Base-by-base conservation (phyloP, 2,113 vertebrate genomes). In the Anhinga anhinga region DNA sequence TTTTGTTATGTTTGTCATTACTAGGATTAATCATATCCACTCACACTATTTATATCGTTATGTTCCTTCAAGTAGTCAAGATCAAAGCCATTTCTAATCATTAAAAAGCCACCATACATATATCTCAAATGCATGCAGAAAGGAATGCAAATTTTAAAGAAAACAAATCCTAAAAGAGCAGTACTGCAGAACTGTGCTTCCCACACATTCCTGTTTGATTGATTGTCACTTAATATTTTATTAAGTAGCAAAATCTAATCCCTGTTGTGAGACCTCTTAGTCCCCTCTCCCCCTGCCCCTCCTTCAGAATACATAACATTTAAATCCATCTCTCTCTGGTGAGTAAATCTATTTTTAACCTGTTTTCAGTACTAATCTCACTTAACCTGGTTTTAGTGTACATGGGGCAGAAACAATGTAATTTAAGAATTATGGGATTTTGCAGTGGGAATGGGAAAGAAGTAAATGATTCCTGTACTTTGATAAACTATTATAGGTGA, bases 21-120 rank as follows among this genome's bases (percentile, higher is more conserved):
- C 53, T 49, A 40, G 71, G 74, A 91, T 91, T 96, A 94, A 77
- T 88, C 32, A 11, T 22, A 87, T 66, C 82, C 82, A 72, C 86
- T 95, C 71, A 63, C 45, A 71, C 62, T 91, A 79, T 95, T 96
- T 97, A 86, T 94, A 89, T 71, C 65, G 85, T 76, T 92, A 66
- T 86, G 66, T 91, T 95, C 82, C 91, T 95, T 94, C 91, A 62
- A 94, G 91, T 82, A 93, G 94, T 73, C 78, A 63, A 93, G 94
- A 96, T 97, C 97, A 97, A 97, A 96, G 93, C 55, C 38, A 63
- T 85, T 95, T 80, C 84, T 94, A 93, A 90, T 95, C 73, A 81
- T 80, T 93, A 80, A 88, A 92, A 80, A 93, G 49, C 66, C 89
- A 95, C 72, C 62, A n/a, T 38, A 42, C 2, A 0, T 80, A 11